Percentiles rank a stretch among this genome's conserved stretches.
Evolutionary conservation across 2,113 vertebrate species (phyloP).

Genomic region (Panthera leo): DNA sequence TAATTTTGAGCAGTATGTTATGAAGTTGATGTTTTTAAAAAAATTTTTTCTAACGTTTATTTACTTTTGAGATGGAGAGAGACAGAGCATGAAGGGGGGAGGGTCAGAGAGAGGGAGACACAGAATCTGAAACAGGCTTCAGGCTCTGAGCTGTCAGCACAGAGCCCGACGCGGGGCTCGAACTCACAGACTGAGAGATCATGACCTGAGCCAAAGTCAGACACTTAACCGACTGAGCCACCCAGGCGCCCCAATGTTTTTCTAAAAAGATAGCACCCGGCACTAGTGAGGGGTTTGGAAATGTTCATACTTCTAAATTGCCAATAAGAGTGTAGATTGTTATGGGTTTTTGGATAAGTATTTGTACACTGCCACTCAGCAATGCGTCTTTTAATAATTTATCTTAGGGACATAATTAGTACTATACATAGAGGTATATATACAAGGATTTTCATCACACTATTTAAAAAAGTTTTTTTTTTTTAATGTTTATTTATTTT

Average conservation of each 20-base stretch:
- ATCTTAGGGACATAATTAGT: background rate
- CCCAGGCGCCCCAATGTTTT: background rate
- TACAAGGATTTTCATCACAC: background rate
- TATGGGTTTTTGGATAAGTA: background rate
- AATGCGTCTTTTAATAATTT: background rate
- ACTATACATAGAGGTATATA: background rate
- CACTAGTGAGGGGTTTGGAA: background rate
- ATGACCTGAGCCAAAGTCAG: too few species aligned
- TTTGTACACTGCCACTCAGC: background rate
- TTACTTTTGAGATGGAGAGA: too few species aligned
- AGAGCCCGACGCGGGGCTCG: too few species aligned
- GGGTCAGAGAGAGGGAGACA: too few species aligned
- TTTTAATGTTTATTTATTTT: too few species aligned
- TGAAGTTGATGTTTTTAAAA: conserved; percentile 8
- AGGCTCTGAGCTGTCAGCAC: too few species aligned
- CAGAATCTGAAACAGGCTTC: too few species aligned
- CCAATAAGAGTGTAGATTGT: background rate
- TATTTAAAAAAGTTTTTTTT: background rate
- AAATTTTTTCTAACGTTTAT: too few species aligned
- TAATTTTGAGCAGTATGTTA: background rate
- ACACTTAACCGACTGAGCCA: too few species aligned
- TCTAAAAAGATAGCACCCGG: background rate
- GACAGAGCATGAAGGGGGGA: too few species aligned
- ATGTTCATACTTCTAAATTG: background rate
- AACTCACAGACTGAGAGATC: too few species aligned